Evolutionary conservation across 2,888 invertebrate species (phyloP), one percentile per base, ranked within the genome.

Genomic region (Diplolepis rosae): DNA sequence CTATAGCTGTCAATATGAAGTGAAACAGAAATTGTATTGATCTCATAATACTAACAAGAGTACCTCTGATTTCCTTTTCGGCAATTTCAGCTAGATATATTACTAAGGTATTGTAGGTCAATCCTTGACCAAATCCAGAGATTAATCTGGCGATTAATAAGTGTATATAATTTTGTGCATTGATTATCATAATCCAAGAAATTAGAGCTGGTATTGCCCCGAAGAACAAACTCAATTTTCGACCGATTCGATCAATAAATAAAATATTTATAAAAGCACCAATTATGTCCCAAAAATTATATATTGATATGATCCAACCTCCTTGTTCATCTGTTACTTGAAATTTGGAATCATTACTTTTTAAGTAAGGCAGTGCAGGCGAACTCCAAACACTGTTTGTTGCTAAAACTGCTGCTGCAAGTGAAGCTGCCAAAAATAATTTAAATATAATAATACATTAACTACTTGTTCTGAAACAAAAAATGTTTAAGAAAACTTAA

Each of bases 71-170:
- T 27, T 90, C 89, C 30, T 91, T 91, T 65, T 91, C 90, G 0
- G 92, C 90, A 54, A 92, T 91, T 85, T 93, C 93, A 1, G 91
- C 91, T n/a, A 92, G 88, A 81, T 92, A 93, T 79, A 92, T 90
- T 0, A 92, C 91, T 3, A 90, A 87, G 1, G 90, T 89, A 42
- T 91, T 89, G 61, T 89, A 90, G 13, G 89, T 85, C 66, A 90
- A 88, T 1, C 90, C 89, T 69, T 87, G 85, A 9, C 89, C 90
- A 50, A 90, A 84, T 0, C 91, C 91, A 24, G 89, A 89, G 22
- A 90, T 75, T 27, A 90, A 84, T 35, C 90, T 83, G 0, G 90
- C 90, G 9, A 86, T 69, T 77, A 88, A 88, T 1, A 91, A 82
- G 27, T 84, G 74, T 1, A 65, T 45, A 61, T 80, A 80, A 22